These are phyloP conservation scores for Symphodus melops DNA, from an alignment of 2,113 vertebrate genomes.

Conservation along the genomic window DNA sequence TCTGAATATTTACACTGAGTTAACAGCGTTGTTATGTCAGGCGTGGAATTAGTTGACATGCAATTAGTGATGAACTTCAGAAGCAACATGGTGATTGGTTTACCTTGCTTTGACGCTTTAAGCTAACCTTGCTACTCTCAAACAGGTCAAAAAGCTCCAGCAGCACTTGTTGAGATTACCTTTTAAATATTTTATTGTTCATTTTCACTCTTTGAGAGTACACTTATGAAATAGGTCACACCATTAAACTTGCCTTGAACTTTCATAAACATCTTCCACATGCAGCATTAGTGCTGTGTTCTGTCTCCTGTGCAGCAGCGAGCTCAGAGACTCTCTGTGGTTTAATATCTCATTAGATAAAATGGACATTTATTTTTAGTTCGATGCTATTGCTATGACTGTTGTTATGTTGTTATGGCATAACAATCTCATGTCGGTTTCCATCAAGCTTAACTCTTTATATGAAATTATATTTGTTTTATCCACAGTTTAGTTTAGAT, in stretches of 20 bases:
- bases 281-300: neutral
- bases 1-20: no score
- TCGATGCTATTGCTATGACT: neutral
- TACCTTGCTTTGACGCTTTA: no score
- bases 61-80: no score
- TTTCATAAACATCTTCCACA: neutral
- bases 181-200: no score
- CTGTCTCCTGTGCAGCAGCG: neutral
- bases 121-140: no score
- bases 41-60: no score
- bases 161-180: no score
- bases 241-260: neutral
- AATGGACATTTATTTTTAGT: slow-evolving; percentile 10
- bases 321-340: slow-evolving; percentile 8
- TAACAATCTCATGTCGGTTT: slow-evolving; percentile 12
- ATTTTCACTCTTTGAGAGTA: neutral
- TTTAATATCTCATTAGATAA: slow-evolving; percentile 39
- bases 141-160: no score
- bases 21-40: no score
- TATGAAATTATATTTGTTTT: slow-evolving; percentile 6
- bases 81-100: no score
- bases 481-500: neutral
- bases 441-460: neutral
- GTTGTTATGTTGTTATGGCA: neutral
- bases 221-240: neutral